A percentile compares a stretch with the other conserved stretches of the same genome.
Conservation (phyloP, 2,888 invertebrate species). For the Drosophila seclusa region DNA sequence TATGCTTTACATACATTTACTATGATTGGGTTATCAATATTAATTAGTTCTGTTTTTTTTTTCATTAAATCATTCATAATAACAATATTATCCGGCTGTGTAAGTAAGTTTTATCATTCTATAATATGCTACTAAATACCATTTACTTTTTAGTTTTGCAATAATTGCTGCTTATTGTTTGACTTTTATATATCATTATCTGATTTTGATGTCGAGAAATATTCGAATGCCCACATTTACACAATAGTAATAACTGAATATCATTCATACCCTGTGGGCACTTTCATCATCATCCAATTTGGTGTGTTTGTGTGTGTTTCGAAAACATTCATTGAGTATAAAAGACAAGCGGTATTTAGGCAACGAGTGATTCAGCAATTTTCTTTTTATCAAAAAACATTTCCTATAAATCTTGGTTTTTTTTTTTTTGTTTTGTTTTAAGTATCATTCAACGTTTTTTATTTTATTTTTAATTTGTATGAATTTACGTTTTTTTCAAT, state of each 20-base stretch:
- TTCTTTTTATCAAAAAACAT: constrained; percentile 70
- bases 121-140: constrained; percentile 73
- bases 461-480: constrained; percentile 52
- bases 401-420: constrained; percentile 68
- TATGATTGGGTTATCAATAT: constrained; percentile 32
- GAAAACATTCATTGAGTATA: constrained; percentile 82
- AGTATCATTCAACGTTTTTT: constrained; percentile 62
- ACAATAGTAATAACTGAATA: constrained; percentile 27
- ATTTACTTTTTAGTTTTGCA: constrained; percentile 62
- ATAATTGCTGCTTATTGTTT: constrained; percentile 77
- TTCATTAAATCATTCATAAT: constrained; percentile 22
- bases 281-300: constrained; percentile 40
- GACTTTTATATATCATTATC: constrained; percentile 51
- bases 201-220: constrained; percentile 44
- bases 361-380: constrained; percentile 84
- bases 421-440: constrained; percentile 14
- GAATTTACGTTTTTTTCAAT: constrained; percentile 48
- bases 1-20: constrained; percentile 11
- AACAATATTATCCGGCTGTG: constrained; percentile 20
- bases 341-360: constrained; percentile 84
- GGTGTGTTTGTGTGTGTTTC: constrained; percentile 61
- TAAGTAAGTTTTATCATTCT: constrained; percentile 25
- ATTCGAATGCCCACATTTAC: constrained; percentile 33
- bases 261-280: constrained; percentile 35
- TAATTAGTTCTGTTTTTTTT: background rate